A percentile compares a stretch with the other conserved stretches of the same genome.
Conservation (phyloP, 2,888 invertebrate genomes). For the Mesorhabditis spiculigera region DNA sequence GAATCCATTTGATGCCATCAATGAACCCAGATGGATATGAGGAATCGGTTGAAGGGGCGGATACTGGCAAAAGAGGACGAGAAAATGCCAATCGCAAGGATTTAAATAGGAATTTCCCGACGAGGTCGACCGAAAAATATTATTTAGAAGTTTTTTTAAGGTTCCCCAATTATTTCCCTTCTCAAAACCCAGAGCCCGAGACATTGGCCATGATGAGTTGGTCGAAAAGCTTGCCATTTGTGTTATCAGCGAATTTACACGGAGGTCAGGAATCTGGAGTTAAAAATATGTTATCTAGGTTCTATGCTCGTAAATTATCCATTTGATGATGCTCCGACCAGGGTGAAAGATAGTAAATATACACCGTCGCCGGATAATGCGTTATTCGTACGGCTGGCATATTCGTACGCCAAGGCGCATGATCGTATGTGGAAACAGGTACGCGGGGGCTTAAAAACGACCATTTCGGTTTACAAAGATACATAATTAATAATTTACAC, state of each 20-base stretch:
- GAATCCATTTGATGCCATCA: constrained; percentile 88
- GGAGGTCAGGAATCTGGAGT: constrained; percentile 68
- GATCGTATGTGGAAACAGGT: constrained; percentile 44
- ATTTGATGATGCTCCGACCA: constrained; percentile 77
- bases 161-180: constrained; percentile 37
- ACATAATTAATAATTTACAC: not conserved
- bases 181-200: constrained; percentile 53
- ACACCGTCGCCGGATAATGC: constrained; percentile 45
- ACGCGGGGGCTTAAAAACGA: no score
- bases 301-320: constrained; percentile 74
- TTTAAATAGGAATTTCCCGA: constrained; percentile 86
- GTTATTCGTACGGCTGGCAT: constrained; percentile 51
- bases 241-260: constrained; percentile 55
- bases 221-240: constrained; percentile 48
- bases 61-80: constrained; percentile 25
- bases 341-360: constrained; percentile 23
- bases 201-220: constrained; percentile 59
- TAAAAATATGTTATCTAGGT: constrained; percentile 1
- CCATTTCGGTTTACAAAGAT: not conserved
- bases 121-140: constrained; percentile 65
- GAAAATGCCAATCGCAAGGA: constrained; percentile 76
- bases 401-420: constrained; percentile 50
- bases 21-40: constrained; percentile 99
- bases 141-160: constrained; percentile 11
- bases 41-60: constrained; percentile 56